These are phyloP conservation scores for Xiphophorus hellerii DNA, from an alignment of 2,113 vertebrate genomes.

Conservation along the genomic window DNA sequence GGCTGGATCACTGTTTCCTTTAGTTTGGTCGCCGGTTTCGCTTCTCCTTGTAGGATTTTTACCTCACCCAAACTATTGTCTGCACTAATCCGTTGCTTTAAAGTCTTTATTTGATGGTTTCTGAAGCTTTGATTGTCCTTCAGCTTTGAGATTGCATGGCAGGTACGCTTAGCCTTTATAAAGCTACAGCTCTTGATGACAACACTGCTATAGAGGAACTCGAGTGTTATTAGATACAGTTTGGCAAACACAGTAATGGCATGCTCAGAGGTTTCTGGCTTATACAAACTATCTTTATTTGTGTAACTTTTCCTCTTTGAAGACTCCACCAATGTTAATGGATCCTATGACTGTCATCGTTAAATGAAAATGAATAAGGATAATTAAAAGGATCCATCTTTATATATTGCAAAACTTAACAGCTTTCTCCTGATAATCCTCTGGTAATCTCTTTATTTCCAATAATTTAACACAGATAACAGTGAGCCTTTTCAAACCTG, in stretches of 20 bases:
- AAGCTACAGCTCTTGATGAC: conserved; percentile 35
- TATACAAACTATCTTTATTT: not conserved
- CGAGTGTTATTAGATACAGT: conserved; percentile 12
- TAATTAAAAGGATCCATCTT: too few relatives aligned
- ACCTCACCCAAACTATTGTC: conserved; percentile 26
- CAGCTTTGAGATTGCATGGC: conserved; percentile 45
- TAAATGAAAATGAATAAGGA: too few relatives aligned
- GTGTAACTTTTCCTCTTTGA: not conserved
- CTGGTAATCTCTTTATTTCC: too few relatives aligned
- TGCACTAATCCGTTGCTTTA: conserved; percentile 45
- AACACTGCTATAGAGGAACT: conserved; percentile 4
- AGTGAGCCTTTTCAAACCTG: too few relatives aligned
- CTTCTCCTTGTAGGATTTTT: conserved; percentile 16
- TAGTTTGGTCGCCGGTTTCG: conserved; percentile 46
- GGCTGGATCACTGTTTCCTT: conserved; percentile 43
- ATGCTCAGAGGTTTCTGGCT: not conserved
- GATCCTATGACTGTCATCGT: not conserved
- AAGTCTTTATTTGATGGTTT: conserved; percentile 40
- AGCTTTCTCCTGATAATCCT: too few relatives aligned
- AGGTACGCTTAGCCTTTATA: conserved; percentile 39
- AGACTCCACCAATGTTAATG: not conserved
- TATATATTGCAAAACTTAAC: too few relatives aligned
- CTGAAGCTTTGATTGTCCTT: conserved; percentile 39
- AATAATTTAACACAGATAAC: too few relatives aligned
- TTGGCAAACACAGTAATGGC: conserved; percentile 9